Percentiles rank a stretch among this genome's conserved stretches.
These are phyloP conservation scores for Cottus gobio DNA, from an alignment of 2,113 vertebrate species.

Conservation along the genomic window DNA sequence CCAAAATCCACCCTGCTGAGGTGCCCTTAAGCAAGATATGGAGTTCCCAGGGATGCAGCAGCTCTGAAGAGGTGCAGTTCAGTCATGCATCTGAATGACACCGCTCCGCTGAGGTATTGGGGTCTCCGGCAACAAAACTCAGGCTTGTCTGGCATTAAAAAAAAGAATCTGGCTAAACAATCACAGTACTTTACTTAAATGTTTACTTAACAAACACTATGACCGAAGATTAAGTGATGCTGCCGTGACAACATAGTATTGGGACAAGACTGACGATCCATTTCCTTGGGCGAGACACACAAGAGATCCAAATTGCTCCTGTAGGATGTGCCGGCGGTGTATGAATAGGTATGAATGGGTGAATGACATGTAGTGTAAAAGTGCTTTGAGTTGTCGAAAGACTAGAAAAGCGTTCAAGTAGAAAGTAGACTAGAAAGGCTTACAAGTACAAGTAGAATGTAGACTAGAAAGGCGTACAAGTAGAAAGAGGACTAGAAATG, in stretches of 20 bases:
- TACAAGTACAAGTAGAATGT: no score
- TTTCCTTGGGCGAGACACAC: neutral
- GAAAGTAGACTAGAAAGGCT: no score
- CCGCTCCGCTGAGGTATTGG: neutral
- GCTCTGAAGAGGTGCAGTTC: slow-evolving; percentile 29
- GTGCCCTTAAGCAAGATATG: slow-evolving; percentile 67
- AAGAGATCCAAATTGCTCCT: neutral
- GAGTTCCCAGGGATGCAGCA: slow-evolving; percentile 43
- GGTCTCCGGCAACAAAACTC: no score
- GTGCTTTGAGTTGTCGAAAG: neutral
- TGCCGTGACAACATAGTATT: neutral
- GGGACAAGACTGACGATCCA: neutral
- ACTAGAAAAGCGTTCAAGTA: neutral
- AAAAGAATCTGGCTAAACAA: neutral
- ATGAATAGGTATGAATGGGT: no score
- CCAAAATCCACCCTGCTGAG: slow-evolving; percentile 72
- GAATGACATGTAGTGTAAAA: neutral
- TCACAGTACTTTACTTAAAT: no score
- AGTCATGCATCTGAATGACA: neutral
- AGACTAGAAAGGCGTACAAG: no score
- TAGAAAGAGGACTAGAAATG: no score
- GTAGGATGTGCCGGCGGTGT: neutral
- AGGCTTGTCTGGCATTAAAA: neutral
- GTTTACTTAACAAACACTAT: neutral
- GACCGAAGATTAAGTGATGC: slow-evolving; percentile 6